Percentiles rank a stretch among this genome's conserved stretches.
Conservation (phyloP, 53 echinoderm and acorn worm genomes). For the Echinometra lucunter region DNA sequence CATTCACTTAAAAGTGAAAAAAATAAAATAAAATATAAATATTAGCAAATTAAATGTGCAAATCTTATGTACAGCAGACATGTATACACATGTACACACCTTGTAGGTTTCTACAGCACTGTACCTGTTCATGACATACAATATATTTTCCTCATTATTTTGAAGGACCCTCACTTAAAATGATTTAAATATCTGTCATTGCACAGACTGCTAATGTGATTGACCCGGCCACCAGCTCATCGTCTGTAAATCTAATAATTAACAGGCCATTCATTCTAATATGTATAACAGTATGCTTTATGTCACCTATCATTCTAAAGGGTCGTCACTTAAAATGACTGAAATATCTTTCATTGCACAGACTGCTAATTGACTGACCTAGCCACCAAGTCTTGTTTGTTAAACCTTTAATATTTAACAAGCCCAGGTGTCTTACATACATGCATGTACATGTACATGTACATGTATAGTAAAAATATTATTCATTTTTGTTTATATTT, state of each 20-base stretch:
- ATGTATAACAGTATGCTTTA: no score
- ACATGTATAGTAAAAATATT: no score
- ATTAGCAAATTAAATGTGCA: no score
- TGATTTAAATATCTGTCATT: slow-evolving; percentile 35
- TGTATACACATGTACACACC: no score
- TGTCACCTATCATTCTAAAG: no score
- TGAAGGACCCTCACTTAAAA: background rate
- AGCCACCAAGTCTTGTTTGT: background rate
- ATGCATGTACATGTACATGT: background rate
- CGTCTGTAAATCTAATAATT: background rate
- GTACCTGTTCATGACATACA: no score
- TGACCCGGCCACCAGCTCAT: background rate
- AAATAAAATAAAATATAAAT: no score
- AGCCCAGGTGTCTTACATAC: background rate
- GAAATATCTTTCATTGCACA: slow-evolving; percentile 14
- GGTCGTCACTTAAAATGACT: slow-evolving; percentile 6
- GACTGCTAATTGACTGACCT: slow-evolving; percentile 17
- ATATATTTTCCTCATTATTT: no score
- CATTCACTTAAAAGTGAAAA: no score
- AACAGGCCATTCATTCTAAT: background rate
- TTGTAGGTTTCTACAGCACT: no score
- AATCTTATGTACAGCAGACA: no score
- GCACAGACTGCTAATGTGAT: background rate
- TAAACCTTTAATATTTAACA: background rate
- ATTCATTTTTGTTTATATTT: no score